Base-by-base conservation (phyloP, 2,113 vertebrate genomes). In the Phainopepla nitens region DNA sequence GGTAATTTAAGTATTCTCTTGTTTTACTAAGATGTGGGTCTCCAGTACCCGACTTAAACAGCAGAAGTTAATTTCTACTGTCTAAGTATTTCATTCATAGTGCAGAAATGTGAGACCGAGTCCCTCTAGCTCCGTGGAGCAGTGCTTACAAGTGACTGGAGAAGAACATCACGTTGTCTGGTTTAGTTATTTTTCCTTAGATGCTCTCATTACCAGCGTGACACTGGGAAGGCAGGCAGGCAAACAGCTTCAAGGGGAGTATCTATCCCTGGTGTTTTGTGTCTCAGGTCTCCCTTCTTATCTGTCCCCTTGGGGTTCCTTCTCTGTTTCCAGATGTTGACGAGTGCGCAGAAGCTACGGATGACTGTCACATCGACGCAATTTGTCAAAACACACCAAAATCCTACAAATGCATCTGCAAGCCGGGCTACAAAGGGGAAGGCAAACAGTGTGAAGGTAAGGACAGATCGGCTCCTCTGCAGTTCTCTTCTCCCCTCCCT, bases 391-490 rank as follows among this genome's bases (percentile, higher is more conserved):
- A 99, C 97, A 99, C 99, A 0, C 98, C 98, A 4, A 99, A 98
- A 95, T 99, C 99, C 91, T 99, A 98, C 98, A 99, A 99, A 96
- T 99, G 99, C 97, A 99, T 99, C 96, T 99, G 99, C 97, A 99
- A 99, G 87, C 98, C 99, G 0, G 99, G 99, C 76, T 99, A 99
- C 94, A 99, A 99, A 96, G 99, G 99, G 53, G 99, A 99, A 78
- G 99, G 99, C 64, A 98, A 98, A 77, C 98, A 99, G 61, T 99
- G 99, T 5, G 99, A 99, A 97, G 99, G 99, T 99, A 98, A 98
- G 98, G 76, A 49, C 72, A n/a, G 71, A 66, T 54, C 42, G 18
- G 51, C 56, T 68, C 13, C 61, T 80, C 87, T 88, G n/a, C 71
- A 31, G 0, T 53, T 53, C 68, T 85, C 44, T 61, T 41, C 54